These are phyloP conservation scores for Bos taurus DNA, from an alignment of 2,113 vertebrate genomes.

Conservation along the genomic window DNA sequence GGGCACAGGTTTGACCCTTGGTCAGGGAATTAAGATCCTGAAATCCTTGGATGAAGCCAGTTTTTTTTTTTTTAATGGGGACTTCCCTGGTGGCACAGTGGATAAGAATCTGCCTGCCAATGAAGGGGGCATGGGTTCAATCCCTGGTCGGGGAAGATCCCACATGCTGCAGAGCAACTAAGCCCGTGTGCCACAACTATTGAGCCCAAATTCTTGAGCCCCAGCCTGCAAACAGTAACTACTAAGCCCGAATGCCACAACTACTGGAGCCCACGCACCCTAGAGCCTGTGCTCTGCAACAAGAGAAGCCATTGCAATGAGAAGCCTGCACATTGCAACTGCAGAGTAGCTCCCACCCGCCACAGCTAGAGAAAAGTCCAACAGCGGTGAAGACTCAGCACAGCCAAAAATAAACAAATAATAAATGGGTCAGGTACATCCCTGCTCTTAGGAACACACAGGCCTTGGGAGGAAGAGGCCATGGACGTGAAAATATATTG, in stretches of 20 bases:
- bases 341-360: neutral
- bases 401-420: neutral
- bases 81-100: neutral
- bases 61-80: neutral
- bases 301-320: neutral
- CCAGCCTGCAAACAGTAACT: neutral
- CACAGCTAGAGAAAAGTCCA: neutral
- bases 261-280: rapidly evolving
- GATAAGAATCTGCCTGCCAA: neutral
- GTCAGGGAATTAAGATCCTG: neutral
- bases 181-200: neutral
- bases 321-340: neutral
- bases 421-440: neutral
- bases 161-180: neutral
- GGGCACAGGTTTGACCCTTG: neutral
- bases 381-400: neutral
- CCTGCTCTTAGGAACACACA: neutral
- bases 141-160: neutral
- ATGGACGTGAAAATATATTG: rapidly evolving
- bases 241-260: neutral
- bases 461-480: neutral
- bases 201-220: neutral
- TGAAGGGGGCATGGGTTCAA: neutral
- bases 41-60: neutral
- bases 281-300: rapidly evolving